Evolutionary conservation across 1,140 invertebrate genomes (phyloP).

Genomic region (Achatina immaculata): DNA sequence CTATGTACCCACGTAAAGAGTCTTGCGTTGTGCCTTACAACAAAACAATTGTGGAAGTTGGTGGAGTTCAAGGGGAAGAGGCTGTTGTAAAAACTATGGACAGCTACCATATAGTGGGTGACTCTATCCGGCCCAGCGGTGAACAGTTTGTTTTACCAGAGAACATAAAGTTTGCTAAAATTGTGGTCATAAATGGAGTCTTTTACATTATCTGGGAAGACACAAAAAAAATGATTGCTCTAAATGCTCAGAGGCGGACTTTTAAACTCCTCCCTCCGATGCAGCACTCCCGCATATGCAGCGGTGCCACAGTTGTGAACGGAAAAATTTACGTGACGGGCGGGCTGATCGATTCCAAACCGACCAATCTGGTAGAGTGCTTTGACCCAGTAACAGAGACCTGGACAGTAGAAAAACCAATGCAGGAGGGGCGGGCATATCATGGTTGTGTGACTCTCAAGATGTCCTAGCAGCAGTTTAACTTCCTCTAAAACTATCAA

Average conservation of each 20-base stretch:
- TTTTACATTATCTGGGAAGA: conserved; percentile 71
- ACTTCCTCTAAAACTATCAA: no score
- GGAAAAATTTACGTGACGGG: conserved; percentile 87
- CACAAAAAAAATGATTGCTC: conserved; percentile 65
- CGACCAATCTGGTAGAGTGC: conserved; percentile 79
- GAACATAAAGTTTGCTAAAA: conserved; percentile 64
- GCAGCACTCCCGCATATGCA: conserved; percentile 56
- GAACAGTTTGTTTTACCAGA: conserved; percentile 68
- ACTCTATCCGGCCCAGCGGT: conserved; percentile 57
- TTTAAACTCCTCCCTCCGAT: conserved; percentile 63
- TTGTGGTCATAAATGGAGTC: conserved; percentile 62
- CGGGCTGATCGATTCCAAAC: conserved; percentile 75
- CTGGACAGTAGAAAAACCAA: conserved; percentile 76
- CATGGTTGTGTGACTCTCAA: conserved; percentile 66
- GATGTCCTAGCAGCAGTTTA: conserved; percentile 47
- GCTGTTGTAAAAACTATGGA: conserved; percentile 66
- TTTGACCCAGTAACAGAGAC: conserved; percentile 83
- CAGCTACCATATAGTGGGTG: conserved; percentile 57
- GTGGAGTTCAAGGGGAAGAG: conserved; percentile 61
- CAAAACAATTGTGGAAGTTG: conserved; percentile 65
- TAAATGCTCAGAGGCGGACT: conserved; percentile 66
- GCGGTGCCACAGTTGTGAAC: conserved; percentile 83
- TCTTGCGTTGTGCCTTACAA: conserved; percentile 62
- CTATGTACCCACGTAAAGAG: conserved; percentile 61
- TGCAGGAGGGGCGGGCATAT: conserved; percentile 54